These are phyloP conservation scores for Dinocampus coccinellae DNA, from an alignment of 2,888 invertebrate species.

Conservation along the genomic window DNA sequence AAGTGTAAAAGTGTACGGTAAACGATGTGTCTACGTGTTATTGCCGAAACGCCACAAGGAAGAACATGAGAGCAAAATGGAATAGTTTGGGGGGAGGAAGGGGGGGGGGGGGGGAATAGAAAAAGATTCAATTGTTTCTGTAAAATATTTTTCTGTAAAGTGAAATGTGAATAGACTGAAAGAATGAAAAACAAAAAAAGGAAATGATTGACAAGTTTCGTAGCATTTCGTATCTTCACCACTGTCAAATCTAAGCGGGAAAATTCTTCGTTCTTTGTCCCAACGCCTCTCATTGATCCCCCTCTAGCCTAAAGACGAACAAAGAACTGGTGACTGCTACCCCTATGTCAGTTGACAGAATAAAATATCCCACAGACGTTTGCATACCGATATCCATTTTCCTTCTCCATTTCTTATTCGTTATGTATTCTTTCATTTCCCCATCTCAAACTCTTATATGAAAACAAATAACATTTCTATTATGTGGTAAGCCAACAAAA, in stretches of 20 bases:
- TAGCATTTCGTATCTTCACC: constrained; percentile 30
- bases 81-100: neutral
- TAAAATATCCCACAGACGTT: constrained; percentile 35
- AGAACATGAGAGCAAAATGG: constrained; percentile 11
- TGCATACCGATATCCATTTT: constrained; percentile 31
- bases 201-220: constrained; percentile 15
- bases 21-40: constrained; percentile 30
- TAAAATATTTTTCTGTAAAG: constrained; percentile 34
- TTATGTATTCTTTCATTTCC: neutral
- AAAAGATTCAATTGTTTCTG: constrained; percentile 48
- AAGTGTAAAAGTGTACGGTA: constrained; percentile 23
- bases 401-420: neutral
- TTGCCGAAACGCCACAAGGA: constrained; percentile 15
- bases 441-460: neutral
- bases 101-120: constrained; percentile 26
- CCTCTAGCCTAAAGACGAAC: constrained; percentile 20
- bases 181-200: constrained; percentile 10
- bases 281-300: neutral
- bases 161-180: neutral
- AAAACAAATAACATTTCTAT: neutral
- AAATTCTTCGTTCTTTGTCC: neutral
- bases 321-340: constrained; percentile 18
- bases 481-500: neutral
- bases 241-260: constrained; percentile 23
- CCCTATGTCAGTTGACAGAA: constrained; percentile 27